Evolutionary conservation across 1,140 invertebrate genomes (phyloP).

Genomic region (Drosophila jambulina): DNA sequence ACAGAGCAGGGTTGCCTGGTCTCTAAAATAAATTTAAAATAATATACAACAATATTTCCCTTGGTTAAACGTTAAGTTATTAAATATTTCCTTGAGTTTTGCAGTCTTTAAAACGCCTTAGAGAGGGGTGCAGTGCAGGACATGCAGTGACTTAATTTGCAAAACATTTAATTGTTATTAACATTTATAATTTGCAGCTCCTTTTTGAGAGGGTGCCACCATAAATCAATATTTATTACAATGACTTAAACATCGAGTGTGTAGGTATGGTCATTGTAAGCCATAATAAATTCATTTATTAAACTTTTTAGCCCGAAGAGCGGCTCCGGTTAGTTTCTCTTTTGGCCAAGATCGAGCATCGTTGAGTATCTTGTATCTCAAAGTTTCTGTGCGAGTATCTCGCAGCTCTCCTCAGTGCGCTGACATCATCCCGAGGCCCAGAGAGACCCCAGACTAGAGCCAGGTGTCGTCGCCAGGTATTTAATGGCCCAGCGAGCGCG

Average conservation of each 20-base stretch:
- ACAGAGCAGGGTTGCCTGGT: slow-evolving; percentile 50
- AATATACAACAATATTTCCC: background rate
- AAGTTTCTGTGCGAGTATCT: slow-evolving; percentile 8
- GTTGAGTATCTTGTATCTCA: slow-evolving; percentile 4
- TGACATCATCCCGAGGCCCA: slow-evolving; percentile 67
- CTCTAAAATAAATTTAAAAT: background rate
- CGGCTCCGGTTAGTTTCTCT: slow-evolving; percentile 19
- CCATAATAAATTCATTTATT: slow-evolving; percentile 30
- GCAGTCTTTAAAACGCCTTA: background rate
- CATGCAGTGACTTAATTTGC: slow-evolving; percentile 36
- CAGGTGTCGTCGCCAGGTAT: slow-evolving; percentile 69
- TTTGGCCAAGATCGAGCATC: background rate
- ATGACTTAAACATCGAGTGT: slow-evolving; percentile 42
- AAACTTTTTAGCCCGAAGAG: slow-evolving; percentile 29
- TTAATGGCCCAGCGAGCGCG: slow-evolving; percentile 68
- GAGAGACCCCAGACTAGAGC: slow-evolving; percentile 29
- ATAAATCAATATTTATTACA: slow-evolving; percentile 74
- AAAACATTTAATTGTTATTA: slow-evolving; percentile 20
- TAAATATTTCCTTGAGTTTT: background rate
- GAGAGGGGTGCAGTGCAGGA: slow-evolving; percentile 14
- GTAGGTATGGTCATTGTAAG: slow-evolving; percentile 39
- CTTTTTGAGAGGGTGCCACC: slow-evolving; percentile 56
- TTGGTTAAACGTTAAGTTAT: background rate
- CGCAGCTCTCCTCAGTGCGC: slow-evolving; percentile 38
- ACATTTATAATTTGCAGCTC: slow-evolving; percentile 46